A percentile compares a stretch with the other conserved stretches of the same genome.
phyloP scores from a whole-genome alignment of 2,113 vertebrate genomes.

The Rutilus rutilus region DNA sequence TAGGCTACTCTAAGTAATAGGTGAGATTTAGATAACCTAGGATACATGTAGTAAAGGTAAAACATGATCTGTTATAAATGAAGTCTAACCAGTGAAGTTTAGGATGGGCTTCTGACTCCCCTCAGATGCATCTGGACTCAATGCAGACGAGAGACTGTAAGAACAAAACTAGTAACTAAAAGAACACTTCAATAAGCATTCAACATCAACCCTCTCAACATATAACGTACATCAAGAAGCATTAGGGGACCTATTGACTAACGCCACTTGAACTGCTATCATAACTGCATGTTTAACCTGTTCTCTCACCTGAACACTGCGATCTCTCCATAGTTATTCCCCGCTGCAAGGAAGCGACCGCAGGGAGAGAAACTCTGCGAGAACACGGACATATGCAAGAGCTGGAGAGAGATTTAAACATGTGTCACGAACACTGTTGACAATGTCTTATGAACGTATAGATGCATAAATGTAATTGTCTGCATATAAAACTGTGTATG shows the following conservation, averaged over 20 bases:
- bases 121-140: constrained; percentile 84
- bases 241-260: background rate
- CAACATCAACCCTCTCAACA: background rate
- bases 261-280: background rate
- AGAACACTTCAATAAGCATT: background rate
- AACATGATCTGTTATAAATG: background rate
- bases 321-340: constrained; percentile 89
- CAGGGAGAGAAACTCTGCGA: constrained; percentile 89
- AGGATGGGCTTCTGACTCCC: constrained; percentile 82
- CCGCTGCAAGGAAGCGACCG: constrained; percentile 84
- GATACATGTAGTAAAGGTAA: background rate
- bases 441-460: background rate
- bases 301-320: constrained; percentile 83
- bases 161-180: background rate
- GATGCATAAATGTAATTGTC: background rate
- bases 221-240: background rate
- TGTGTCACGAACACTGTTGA: background rate
- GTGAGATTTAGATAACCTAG: background rate
- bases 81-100: constrained; percentile 81
- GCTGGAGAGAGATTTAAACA: constrained; percentile 60
- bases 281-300: background rate
- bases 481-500: background rate
- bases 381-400: constrained; percentile 89
- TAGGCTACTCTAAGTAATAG: background rate
- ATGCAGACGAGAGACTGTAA: constrained; percentile 82